Percentiles rank a stretch among this genome's conserved stretches.
Conservation (phyloP, 2,113 vertebrate species). For the Toxostoma redivivum region DNA sequence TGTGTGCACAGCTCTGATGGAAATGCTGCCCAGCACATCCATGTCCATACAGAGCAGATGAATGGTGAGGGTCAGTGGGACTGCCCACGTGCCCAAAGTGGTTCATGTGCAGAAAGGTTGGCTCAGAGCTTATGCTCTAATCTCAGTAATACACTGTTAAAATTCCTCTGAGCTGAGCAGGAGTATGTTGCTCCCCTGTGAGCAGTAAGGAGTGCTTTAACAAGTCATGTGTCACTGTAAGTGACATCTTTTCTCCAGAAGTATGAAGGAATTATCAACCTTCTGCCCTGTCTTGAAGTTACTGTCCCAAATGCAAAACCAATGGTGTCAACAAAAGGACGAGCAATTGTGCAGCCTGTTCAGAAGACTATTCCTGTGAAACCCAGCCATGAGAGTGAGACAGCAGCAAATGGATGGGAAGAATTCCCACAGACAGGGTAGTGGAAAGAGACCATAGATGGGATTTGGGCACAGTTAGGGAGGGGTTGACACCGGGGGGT, state of each 20-base stretch:
- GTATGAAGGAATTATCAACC: not conserved
- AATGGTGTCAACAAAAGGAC: fast-evolving
- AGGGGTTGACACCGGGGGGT: not conserved
- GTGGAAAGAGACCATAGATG: not conserved
- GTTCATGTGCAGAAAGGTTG: not conserved
- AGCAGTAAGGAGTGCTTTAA: not conserved
- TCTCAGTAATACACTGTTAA: not conserved
- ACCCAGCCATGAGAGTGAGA: not conserved
- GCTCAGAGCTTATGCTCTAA: not conserved
- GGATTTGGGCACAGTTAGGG: not conserved
- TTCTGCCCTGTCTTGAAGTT: not conserved
- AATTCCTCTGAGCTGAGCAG: not conserved
- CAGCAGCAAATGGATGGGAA: not conserved
- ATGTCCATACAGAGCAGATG: fast-evolving
- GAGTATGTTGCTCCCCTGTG: not conserved
- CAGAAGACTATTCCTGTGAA: not conserved
- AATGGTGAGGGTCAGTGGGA: not conserved
- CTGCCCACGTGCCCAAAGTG: not conserved
- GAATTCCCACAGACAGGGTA: not conserved
- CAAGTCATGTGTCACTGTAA: not conserved
- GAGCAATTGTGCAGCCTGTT: not conserved
- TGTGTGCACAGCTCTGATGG: not conserved
- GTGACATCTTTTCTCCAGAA: not conserved
- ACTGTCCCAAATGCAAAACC: not conserved
- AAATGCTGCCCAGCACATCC: not conserved